These are phyloP conservation scores for Synchiropus splendidus DNA, from an alignment of 2,113 vertebrate species.

Conservation along the genomic window DNA sequence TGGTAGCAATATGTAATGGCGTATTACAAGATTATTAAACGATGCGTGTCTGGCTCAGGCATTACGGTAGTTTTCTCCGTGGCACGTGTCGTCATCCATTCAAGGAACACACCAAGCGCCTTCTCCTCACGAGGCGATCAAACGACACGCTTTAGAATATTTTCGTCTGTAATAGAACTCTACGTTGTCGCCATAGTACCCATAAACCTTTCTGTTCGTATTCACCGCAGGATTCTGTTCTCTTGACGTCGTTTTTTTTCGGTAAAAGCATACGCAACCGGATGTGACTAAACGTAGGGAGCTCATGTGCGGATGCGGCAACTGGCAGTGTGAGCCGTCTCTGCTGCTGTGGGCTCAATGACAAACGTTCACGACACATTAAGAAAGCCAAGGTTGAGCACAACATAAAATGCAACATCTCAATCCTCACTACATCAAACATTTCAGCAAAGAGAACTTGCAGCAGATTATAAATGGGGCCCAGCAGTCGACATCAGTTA, in stretches of 20 bases:
- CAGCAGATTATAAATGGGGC: no score
- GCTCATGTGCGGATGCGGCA: not conserved
- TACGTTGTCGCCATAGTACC: not conserved
- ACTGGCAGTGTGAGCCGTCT: no score
- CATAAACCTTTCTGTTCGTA: not conserved
- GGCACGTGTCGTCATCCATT: slow-evolving; percentile 54
- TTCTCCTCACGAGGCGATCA: not conserved
- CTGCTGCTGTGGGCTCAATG: no score
- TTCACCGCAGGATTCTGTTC: accelerated
- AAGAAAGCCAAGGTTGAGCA: no score
- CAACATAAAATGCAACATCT: no score
- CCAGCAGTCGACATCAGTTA: no score
- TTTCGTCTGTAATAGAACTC: not conserved
- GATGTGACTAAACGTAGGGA: slow-evolving; percentile 11
- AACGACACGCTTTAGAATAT: no score
- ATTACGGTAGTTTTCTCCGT: not conserved
- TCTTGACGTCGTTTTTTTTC: slow-evolving; percentile 3
- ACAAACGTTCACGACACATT: not conserved
- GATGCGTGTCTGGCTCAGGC: no score
- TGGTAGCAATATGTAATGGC: no score
- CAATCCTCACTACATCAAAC: no score
- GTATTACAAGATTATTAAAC: no score
- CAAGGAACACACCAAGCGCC: slow-evolving; percentile 7
- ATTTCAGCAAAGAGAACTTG: no score
- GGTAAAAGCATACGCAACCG: slow-evolving; percentile 15